Evolutionary conservation across 2,113 vertebrate species (phyloP), one percentile per base, ranked within the genome.

Genomic region (Pholis gunnellus): DNA sequence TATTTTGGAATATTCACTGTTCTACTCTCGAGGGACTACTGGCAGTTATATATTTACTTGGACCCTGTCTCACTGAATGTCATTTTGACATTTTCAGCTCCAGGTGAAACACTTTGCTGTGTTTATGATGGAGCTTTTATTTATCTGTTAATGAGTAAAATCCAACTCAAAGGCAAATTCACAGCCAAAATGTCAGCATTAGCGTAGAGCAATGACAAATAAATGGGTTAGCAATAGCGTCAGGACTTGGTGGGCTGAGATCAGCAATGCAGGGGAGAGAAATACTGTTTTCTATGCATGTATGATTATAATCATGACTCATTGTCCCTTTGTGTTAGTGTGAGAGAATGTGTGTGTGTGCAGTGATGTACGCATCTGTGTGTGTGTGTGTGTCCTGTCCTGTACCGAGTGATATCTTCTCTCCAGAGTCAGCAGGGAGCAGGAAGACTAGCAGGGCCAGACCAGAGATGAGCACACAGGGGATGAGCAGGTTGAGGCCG

Each of bases 401-500:
- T 34, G 9, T 90, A 96, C 95, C 95, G 29, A 96, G 88, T 29
- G 95, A 96, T 83, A 96, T 98, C 92, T 97, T 98, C 81, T 98
- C 97, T 73, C 97, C 97, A 1, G 97, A 97, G 93, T 97, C 97
- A 46, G 97, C 97, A 22, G 97, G 97, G 71, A 98, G 92, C 81
- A 97, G 95, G 88, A 98, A 97, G 68, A 97, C 97, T 57, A 97
- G 95, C 82, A 97, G 89, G 6, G 97, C 96, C 86, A 98, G 93
- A 22, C 97, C 96, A 8, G 97, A 97, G 91, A 97, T 97, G 54
- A 98, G 96, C 81, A 97, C 95, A 0, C 97, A 97, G 29, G 97
- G 97, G 90, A 98, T 96, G 59, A 97, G 95, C 59, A 98, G 92
- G 88, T 98, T 97, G 81, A 97, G 95, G 38, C 97, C 96, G 2